Evolutionary conservation across 2,113 vertebrate species (phyloP).

Genomic region (Rhodinocichla rosea): DNA sequence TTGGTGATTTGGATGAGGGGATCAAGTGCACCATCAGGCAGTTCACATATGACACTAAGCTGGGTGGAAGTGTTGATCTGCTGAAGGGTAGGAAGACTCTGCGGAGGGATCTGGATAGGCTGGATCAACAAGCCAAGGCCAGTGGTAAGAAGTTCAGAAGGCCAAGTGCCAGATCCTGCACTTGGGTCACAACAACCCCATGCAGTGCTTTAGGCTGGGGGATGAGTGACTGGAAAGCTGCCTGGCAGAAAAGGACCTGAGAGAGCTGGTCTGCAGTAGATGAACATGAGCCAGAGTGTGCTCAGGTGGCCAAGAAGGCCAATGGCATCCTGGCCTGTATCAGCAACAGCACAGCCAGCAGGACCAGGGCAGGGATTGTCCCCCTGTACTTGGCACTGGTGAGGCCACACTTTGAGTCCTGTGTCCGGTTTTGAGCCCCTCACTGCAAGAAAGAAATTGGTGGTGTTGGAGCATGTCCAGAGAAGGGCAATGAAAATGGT

Average conservation of each 20-base stretch:
- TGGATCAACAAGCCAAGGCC: not conserved
- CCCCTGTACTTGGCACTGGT: not conserved
- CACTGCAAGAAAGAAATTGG: not conserved
- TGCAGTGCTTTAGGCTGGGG: not conserved
- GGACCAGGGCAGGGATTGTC: not conserved
- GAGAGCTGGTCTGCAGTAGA: not conserved
- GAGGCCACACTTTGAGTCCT: not conserved
- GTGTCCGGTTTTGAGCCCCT: not conserved
- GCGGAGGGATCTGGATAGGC: not conserved
- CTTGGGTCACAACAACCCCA: not conserved
- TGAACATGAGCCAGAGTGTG: not conserved
- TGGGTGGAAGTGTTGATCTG: not conserved
- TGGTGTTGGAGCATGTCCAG: fast-evolving
- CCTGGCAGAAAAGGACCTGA: fast-evolving
- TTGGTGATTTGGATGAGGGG: not conserved
- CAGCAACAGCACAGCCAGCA: not conserved
- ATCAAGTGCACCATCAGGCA: not conserved
- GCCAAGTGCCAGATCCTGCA: not conserved
- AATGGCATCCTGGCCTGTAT: not conserved
- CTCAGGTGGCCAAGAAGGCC: not conserved
- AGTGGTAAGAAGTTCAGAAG: not conserved
- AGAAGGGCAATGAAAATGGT: not conserved
- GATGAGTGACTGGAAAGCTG: not conserved
- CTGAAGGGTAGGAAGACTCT: not conserved
- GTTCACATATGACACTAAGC: not conserved